These are phyloP conservation scores for Morus bassanus DNA, from an alignment of 2,797 vertebrate species.

Conservation along the genomic window DNA sequence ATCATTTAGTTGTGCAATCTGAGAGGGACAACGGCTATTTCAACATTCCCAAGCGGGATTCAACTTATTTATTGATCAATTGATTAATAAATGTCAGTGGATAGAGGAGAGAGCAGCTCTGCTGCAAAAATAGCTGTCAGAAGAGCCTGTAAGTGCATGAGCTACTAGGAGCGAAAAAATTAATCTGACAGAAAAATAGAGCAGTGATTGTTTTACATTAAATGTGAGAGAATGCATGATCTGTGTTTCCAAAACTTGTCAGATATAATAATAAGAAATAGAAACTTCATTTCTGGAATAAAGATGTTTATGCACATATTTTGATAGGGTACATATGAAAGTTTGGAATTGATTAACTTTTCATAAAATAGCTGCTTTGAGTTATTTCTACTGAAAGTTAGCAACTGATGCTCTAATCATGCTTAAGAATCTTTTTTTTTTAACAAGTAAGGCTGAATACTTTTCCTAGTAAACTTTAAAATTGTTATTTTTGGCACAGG, in stretches of 20 bases:
- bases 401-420: background rate
- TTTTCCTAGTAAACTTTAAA: background rate
- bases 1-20: conserved; percentile 83
- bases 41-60: conserved; percentile 76
- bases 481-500: background rate
- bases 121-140: conserved; percentile 81
- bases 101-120: conserved; percentile 76
- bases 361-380: conserved; percentile 27
- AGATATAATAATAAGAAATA: conserved; percentile 42
- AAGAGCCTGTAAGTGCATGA: conserved; percentile 74
- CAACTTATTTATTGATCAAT: conserved; percentile 86
- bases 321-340: conserved; percentile 41
- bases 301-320: background rate
- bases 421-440: background rate
- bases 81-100: conserved; percentile 80
- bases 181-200: conserved; percentile 76
- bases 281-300: conserved; percentile 34
- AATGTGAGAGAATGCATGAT: conserved; percentile 29
- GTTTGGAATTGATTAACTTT: conserved; percentile 56
- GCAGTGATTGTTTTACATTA: conserved; percentile 75
- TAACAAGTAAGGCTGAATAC: background rate
- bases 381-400: conserved; percentile 19
- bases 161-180: conserved; percentile 64
- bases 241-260: conserved; percentile 62
- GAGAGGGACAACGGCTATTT: conserved; percentile 77